Conservation (phyloP, 2,113 vertebrate species). For the Rattus rattus region DNA sequence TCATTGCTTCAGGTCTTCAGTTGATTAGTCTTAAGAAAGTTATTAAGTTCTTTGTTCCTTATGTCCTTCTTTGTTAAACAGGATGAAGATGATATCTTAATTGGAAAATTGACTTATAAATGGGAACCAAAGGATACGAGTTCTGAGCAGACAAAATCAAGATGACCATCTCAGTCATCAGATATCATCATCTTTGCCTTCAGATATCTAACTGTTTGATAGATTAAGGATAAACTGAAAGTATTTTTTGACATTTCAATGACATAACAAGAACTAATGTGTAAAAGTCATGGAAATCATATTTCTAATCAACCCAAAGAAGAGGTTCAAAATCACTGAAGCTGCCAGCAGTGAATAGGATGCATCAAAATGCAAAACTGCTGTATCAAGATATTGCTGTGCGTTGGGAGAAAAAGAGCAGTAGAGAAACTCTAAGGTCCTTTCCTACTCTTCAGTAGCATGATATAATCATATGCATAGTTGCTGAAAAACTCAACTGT, state of each 20-base stretch:
- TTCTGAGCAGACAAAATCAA: neutral
- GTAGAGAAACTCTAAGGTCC: neutral
- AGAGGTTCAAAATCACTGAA: neutral
- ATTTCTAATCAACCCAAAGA: neutral
- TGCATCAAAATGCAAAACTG: neutral
- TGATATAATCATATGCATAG: neutral
- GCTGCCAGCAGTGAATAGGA: neutral
- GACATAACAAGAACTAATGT: neutral
- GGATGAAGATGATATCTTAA: neutral
- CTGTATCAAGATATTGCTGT: neutral
- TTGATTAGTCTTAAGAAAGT: neutral
- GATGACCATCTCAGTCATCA: neutral
- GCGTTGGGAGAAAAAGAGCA: neutral
- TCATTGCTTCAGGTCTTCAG: neutral
- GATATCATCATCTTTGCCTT: conserved; percentile 30
- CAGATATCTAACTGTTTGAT: neutral
- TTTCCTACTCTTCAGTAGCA: neutral
- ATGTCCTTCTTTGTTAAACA: conserved; percentile 22
- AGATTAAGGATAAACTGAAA: conserved; percentile 25
- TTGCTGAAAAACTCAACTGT: neutral
- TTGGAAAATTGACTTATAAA: neutral
- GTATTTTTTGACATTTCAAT: conserved; percentile 43
- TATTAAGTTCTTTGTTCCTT: neutral
- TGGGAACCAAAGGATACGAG: neutral
- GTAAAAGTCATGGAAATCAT: neutral